phyloP scores from a whole-genome alignment of 92 coral and sea anemone species.

The Virgularia gustaviana region DNA sequence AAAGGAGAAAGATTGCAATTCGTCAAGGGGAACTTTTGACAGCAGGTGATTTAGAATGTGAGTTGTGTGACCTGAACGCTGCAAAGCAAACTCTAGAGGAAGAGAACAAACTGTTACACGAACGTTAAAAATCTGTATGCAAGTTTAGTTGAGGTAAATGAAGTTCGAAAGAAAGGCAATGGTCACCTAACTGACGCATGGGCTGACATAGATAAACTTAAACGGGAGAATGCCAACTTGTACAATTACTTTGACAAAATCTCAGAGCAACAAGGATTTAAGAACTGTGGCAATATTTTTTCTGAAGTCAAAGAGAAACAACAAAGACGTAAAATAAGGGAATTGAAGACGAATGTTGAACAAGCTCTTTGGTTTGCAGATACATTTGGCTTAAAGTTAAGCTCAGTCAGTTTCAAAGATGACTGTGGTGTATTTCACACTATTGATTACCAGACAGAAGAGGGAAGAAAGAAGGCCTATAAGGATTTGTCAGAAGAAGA shows the following conservation, averaged over 20 bases:
- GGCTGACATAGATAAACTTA: neutral
- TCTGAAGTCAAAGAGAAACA: neutral
- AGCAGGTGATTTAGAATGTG: neutral
- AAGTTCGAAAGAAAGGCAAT: neutral
- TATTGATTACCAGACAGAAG: slow-evolving; percentile 3
- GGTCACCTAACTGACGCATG: neutral
- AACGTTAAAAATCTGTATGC: slow-evolving; percentile 18
- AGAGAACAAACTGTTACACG: neutral
- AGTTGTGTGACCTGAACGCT: neutral
- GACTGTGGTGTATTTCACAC: neutral
- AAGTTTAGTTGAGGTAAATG: neutral
- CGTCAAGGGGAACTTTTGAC: slow-evolving; percentile 2
- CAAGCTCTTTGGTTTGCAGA: no score
- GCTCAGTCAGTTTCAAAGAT: slow-evolving; percentile 4
- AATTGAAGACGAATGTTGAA: slow-evolving; percentile 11
- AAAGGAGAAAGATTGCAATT: neutral
- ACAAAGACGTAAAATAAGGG: slow-evolving; percentile 4
- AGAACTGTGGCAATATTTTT: neutral
- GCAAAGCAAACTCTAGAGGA: slow-evolving; percentile 1
- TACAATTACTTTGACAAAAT: neutral
- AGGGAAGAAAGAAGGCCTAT: no score
- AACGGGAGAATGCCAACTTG: slow-evolving; percentile 9
- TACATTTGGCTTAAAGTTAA: slow-evolving; percentile 10
- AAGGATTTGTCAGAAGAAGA: no score
- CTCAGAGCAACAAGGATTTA: slow-evolving; percentile 3